Base-by-base conservation (phyloP, 2,888 invertebrate species). In the Cyclophora punctaria region DNA sequence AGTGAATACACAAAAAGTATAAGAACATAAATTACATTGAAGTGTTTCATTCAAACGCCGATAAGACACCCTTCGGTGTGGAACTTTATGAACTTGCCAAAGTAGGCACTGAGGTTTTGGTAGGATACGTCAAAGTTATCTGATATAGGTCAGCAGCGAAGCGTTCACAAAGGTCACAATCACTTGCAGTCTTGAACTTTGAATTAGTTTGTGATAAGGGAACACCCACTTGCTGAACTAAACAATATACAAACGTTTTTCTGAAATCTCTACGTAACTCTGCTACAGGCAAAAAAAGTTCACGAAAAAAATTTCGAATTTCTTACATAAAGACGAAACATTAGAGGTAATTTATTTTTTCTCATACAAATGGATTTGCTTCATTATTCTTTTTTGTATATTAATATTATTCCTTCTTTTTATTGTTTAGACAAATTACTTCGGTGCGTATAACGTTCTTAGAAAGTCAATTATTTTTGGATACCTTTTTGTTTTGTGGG, bases 21-120 rank as follows among this genome's bases (percentile, higher is more conserved):
- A 70, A 67, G 60, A 60, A 78, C 80, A 83, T 84, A 85, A 83
- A 85, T 83, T 78, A 82, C 78, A 72, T 73, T 72, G 76, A 75
- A 84, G 77, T 81, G 80, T 79, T 78, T 67, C 78, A 75, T 73
- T 74, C 69, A 63, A 63, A 64, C 56, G 51, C 51, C 68, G 85
- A 86, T 87, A 86, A 87, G 80, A 66, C 68, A 66, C 72, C 77
- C 75, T 68, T 64, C 51, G 57, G 66, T 59, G 67, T 54, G 63
- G 57, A 72, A 77, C 67, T 78, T 71, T 64, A 73, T 70, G 71
- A 80, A 81, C 64, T 80, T 74, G 60, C 60, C 48, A 67, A 67
- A 54, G 52, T 50, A 48, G 48, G 69, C 66, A 70, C 69, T 59
- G 63, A 60, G 62, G 65, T 59, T 72, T 71, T 71, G 61, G 69